phyloP scores from a whole-genome alignment of 2,113 vertebrate genomes.

The Phalacrocorax carbo region DNA sequence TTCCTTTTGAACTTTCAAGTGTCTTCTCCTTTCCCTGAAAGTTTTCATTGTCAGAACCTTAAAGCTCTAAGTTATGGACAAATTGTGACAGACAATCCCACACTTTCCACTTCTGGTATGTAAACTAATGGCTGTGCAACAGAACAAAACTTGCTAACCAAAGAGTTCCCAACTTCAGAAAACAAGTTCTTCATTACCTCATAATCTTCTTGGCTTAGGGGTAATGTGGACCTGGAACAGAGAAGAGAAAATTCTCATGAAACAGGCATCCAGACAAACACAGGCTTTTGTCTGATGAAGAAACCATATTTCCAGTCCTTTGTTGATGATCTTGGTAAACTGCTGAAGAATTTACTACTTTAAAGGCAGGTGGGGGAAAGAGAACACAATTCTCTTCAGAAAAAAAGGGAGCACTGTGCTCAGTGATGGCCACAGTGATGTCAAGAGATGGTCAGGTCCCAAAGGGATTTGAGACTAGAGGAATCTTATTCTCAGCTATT shows the following conservation, averaged over 20 bases:
- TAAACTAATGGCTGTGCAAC: neutral
- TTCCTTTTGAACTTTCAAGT: neutral
- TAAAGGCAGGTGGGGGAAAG: neutral
- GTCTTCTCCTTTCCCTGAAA: neutral
- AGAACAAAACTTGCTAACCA: neutral
- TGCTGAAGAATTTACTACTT: neutral
- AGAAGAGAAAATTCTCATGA: conserved; percentile 7
- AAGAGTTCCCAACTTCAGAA: neutral
- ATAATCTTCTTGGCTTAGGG: conserved; percentile 85
- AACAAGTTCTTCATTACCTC: conserved; percentile 77
- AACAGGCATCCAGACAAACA: neutral
- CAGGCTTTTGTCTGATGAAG: neutral
- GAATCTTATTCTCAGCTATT: neutral
- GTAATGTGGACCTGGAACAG: conserved; percentile 85
- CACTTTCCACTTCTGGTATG: neutral
- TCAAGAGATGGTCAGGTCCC: neutral
- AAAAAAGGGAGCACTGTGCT: neutral
- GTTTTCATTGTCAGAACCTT: neutral
- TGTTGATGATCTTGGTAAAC: neutral
- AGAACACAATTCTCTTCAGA: neutral
- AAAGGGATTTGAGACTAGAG: neutral
- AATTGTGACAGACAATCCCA: neutral
- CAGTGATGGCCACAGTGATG: neutral
- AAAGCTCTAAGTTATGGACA: neutral
- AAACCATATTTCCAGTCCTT: neutral